Percentiles rank a stretch among this genome's conserved stretches.
These are phyloP conservation scores for Clavelina lepadiformis DNA, from an alignment of 23 tunicate species.

Conservation along the genomic window DNA sequence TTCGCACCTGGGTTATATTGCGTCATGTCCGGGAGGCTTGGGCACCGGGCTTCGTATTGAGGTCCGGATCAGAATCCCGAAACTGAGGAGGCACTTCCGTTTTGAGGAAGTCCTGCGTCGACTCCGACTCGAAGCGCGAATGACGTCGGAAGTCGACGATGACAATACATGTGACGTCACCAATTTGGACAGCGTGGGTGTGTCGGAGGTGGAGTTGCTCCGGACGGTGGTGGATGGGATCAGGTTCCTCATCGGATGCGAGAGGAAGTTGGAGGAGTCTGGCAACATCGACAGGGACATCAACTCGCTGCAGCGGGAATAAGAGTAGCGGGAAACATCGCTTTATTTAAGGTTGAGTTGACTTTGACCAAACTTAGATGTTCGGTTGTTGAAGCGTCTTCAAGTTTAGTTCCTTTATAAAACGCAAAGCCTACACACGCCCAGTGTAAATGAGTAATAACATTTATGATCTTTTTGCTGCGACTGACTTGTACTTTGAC, in stretches of 20 bases:
- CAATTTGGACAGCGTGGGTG: conserved; percentile 16
- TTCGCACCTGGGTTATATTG: conserved; percentile 57
- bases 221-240: conserved; percentile 2
- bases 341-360: too few relatives aligned
- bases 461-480: too few relatives aligned
- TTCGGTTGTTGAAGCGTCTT: too few relatives aligned
- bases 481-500: too few relatives aligned
- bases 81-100: conserved; percentile 10
- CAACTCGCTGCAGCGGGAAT: conserved; percentile 4
- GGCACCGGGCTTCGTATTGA: conserved; percentile 36
- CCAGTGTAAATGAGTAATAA: too few relatives aligned
- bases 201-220: conserved; percentile 5
- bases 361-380: too few relatives aligned
- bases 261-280: conserved; percentile 9
- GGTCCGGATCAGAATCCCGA: conserved; percentile 24
- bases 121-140: conserved; percentile 7
- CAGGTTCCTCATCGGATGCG: conserved; percentile 7
- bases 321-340: too few relatives aligned
- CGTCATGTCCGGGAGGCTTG: conserved; percentile 62
- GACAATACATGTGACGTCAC: neutral
- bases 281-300: conserved; percentile 15
- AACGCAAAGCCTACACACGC: too few relatives aligned
- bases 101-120: conserved; percentile 22
- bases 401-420: too few relatives aligned
- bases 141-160: neutral